phyloP scores from a whole-genome alignment of 2,797 vertebrate species.

The Anguilla obscura region DNA sequence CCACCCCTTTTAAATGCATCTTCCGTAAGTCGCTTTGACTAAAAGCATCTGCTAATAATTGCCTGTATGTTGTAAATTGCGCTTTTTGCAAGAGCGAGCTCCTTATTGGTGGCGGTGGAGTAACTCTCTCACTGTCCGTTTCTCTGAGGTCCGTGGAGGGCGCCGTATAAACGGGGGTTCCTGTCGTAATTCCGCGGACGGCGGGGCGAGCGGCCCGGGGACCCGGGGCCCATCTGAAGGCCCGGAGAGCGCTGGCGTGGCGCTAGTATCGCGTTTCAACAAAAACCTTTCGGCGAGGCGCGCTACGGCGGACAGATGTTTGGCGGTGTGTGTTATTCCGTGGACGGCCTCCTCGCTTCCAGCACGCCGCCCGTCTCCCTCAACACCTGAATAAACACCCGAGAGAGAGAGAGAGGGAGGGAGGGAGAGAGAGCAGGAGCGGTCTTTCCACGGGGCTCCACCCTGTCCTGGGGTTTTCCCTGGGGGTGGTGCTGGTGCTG shows the following conservation, averaged over 20 bases:
- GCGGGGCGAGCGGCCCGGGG: neutral
- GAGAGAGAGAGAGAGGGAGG: neutral
- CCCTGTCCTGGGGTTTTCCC: neutral
- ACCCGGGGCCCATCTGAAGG: neutral
- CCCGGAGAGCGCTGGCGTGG: neutral
- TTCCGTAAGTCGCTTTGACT: neutral
- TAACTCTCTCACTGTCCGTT: neutral
- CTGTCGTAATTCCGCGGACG: neutral
- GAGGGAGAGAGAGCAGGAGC: constrained; percentile 17
- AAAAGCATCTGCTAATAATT: neutral
- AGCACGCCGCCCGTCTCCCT: constrained; percentile 45
- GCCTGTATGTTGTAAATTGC: neutral
- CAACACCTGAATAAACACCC: constrained; percentile 63
- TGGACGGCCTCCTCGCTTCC: constrained; percentile 41
- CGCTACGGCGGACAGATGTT: constrained; percentile 49
- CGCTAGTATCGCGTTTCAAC: neutral
- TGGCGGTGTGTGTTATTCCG: constrained; percentile 49
- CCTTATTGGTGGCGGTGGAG: neutral
- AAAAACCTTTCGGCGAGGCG: neutral
- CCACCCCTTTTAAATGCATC: neutral
- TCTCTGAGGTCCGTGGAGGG: neutral
- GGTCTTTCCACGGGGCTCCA: neutral
- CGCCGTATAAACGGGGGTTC: neutral
- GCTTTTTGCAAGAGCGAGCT: neutral
- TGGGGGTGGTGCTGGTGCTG: neutral